phyloP scores from a whole-genome alignment of 2,888 invertebrate species.

The Netelia fuscicornis region DNA sequence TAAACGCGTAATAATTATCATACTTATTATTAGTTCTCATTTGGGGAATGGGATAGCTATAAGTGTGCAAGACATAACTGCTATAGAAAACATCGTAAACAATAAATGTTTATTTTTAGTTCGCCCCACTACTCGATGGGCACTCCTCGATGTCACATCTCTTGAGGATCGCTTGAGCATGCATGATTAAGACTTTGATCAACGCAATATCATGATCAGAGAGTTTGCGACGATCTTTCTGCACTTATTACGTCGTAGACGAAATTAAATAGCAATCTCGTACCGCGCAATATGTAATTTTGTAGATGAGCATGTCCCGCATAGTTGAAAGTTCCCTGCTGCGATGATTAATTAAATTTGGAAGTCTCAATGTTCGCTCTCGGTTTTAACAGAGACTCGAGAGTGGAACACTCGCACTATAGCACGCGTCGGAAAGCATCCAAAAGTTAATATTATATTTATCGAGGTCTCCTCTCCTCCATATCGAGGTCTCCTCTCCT shows the following conservation, averaged over 20 bases:
- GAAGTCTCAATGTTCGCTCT: constrained; percentile 75
- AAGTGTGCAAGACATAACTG: too few species aligned
- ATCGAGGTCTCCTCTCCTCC: not conserved
- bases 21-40: too few species aligned
- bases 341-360: constrained; percentile 78
- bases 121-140: not conserved
- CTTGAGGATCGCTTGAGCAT: not conserved
- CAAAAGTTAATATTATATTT: not conserved
- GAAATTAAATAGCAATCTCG: constrained; percentile 78
- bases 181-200: constrained; percentile 4
- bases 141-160: constrained; percentile 17
- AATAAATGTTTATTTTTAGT: too few species aligned
- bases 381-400: constrained; percentile 14
- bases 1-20: too few species aligned
- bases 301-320: constrained; percentile 67
- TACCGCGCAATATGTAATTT: constrained; percentile 63
- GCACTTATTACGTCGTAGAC: constrained; percentile 73
- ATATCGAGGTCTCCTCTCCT: not conserved
- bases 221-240: not conserved
- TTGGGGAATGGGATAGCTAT: too few species aligned
- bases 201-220: not conserved
- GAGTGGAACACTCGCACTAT: not conserved
- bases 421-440: not conserved
- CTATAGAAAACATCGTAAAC: too few species aligned
- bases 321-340: constrained; percentile 72